Conservation (phyloP, 2,113 vertebrate species). For the Argyrosomus japonicus region DNA sequence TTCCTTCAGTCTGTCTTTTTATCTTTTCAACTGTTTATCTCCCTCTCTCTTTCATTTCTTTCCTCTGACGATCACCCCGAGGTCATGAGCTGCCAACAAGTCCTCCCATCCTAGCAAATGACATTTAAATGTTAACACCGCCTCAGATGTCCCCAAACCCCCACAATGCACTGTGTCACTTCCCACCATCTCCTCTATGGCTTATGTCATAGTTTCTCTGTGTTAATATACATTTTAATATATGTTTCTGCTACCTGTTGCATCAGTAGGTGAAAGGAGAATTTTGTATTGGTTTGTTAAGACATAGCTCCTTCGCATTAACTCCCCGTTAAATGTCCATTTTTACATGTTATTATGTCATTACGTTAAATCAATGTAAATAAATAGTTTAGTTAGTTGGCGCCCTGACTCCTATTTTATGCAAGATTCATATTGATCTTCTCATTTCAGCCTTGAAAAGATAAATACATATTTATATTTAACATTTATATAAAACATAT, state of each 20-base stretch:
- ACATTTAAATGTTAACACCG: slow-evolving; percentile 81
- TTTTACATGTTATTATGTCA: too few species aligned
- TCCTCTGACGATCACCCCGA: slow-evolving; percentile 34
- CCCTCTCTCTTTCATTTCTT: slow-evolving; percentile 4
- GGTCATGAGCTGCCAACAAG: slow-evolving; percentile 60
- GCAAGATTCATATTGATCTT: neutral
- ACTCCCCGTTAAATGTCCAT: neutral
- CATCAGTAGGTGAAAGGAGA: neutral
- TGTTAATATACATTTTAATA: neutral
- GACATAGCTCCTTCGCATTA: neutral
- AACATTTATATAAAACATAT: neutral
- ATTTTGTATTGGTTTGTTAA: neutral
- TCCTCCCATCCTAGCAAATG: slow-evolving; percentile 66
- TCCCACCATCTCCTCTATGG: slow-evolving; percentile 26
- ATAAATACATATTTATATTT: neutral
- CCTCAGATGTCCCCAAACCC: slow-evolving; percentile 63
- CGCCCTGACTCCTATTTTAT: neutral
- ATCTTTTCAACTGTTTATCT: slow-evolving; percentile 25
- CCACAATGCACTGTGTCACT: slow-evolving; percentile 63
- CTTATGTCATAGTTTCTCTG: neutral
- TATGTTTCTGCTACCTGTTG: slow-evolving; percentile 8
- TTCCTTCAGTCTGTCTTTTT: slow-evolving; percentile 11
- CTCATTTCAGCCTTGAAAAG: neutral
- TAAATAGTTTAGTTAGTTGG: neutral
- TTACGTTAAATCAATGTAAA: neutral